Conservation (phyloP, 2,113 vertebrate genomes). For the Gymnobelideus leadbeateri region DNA sequence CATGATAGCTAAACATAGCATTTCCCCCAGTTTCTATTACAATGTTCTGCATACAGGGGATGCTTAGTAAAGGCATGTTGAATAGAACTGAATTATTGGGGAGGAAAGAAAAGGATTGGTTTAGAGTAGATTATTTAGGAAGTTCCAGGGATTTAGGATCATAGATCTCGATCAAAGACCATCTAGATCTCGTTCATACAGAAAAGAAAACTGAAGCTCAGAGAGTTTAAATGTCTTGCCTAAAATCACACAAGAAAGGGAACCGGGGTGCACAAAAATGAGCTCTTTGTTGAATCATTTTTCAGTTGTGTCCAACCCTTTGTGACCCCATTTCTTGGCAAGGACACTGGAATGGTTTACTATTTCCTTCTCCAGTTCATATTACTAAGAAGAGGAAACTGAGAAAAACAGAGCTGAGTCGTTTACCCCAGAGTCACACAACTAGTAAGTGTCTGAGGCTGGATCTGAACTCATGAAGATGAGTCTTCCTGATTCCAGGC, state of each 20-base stretch:
- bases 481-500: too few species aligned
- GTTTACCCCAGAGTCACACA: not conserved
- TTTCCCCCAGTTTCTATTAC: not conserved
- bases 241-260: not conserved
- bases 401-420: too few species aligned
- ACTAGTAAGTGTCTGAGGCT: not conserved
- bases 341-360: too few species aligned
- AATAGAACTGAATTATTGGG: not conserved
- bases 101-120: not conserved
- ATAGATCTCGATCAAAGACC: not conserved
- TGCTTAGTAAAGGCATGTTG: not conserved
- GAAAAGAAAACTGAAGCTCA: not conserved
- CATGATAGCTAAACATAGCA: not conserved
- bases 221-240: not conserved
- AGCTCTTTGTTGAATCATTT: too few species aligned
- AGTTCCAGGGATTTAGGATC: not conserved
- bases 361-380: too few species aligned
- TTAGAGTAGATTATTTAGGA: not conserved
- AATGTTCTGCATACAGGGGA: not conserved
- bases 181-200: not conserved
- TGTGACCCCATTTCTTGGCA: too few species aligned
- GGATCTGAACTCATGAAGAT: not conserved
- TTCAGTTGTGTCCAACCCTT: too few species aligned
- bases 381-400: too few species aligned
- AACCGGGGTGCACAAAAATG: not conserved